A percentile compares a stretch with the other conserved stretches of the same genome.
phyloP scores from a whole-genome alignment of 2,113 vertebrate species.

The Saguinus imperator region DNA sequence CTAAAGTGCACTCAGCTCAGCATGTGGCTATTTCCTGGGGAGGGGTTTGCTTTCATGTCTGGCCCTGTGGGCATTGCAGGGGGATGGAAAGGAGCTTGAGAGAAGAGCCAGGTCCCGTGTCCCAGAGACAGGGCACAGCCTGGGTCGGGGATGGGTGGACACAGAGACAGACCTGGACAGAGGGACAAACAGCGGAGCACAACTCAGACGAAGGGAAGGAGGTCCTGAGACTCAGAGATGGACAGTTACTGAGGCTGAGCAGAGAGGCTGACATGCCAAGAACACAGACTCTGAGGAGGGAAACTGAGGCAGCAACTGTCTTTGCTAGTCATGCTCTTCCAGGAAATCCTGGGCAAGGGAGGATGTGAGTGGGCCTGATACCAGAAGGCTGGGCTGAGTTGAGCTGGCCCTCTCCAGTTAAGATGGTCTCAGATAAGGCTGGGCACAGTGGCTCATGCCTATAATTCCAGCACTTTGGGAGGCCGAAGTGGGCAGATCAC shows the following conservation, averaged over 20 bases:
- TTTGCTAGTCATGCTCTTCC: background rate
- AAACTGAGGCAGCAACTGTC: background rate
- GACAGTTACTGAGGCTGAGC: background rate
- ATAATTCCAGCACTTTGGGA: too few relatives aligned
- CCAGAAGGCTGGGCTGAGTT: background rate
- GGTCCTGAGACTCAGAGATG: background rate
- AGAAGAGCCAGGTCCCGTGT: background rate
- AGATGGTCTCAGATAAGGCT: background rate
- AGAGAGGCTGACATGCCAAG: background rate
- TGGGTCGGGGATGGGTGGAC: background rate
- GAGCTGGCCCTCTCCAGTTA: background rate
- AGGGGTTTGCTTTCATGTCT: background rate
- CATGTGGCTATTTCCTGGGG: background rate
- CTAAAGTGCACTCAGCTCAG: background rate
- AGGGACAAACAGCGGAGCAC: background rate
- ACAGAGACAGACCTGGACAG: background rate
- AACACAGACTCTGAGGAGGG: background rate
- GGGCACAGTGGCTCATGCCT: rapidly evolving
- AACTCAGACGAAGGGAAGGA: background rate
- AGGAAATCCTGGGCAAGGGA: background rate
- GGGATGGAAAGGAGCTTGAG: background rate
- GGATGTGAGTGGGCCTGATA: background rate
- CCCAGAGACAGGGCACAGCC: background rate
- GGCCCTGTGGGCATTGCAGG: background rate
- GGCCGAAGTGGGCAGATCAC: too few relatives aligned